A percentile compares a stretch with the other conserved stretches of the same genome.
phyloP scores from a whole-genome alignment of 2,888 invertebrate genomes.

The Tachina fera region DNA sequence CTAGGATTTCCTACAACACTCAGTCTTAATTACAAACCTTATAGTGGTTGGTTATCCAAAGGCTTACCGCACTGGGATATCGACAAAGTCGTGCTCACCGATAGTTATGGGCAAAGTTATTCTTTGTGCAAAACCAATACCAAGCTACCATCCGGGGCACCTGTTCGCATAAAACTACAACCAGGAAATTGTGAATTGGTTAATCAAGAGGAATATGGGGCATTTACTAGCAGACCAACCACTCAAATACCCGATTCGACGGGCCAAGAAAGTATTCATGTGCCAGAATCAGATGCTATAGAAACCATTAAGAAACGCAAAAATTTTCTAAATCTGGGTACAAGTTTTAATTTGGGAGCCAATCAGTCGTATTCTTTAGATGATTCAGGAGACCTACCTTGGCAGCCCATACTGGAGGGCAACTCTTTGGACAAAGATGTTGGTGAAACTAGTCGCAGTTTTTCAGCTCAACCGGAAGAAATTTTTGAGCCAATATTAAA shows the following conservation, averaged over 20 bases:
- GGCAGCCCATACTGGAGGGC: conserved; percentile 84
- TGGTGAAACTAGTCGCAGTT: conserved; percentile 80
- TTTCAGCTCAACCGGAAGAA: conserved; percentile 77
- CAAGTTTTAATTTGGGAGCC: conserved; percentile 79
- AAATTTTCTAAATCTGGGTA: conserved; percentile 82
- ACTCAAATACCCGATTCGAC: conserved; percentile 76
- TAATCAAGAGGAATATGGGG: conserved; percentile 81
- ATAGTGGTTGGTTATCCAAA: conserved; percentile 95
- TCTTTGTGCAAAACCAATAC: conserved; percentile 91
- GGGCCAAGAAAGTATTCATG: conserved; percentile 75
- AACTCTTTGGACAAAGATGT: conserved; percentile 83
- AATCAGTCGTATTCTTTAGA: conserved; percentile 78
- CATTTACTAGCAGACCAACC: conserved; percentile 75
- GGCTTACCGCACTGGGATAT: conserved; percentile 91
- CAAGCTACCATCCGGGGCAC: conserved; percentile 88
- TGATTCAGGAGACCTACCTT: conserved; percentile 82
- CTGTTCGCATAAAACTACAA: conserved; percentile 89
- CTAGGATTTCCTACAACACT: conserved; percentile 89
- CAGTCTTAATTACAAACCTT: conserved; percentile 92
- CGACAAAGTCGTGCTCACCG: conserved; percentile 91
- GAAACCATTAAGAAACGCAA: conserved; percentile 81
- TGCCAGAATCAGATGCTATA: conserved; percentile 76
- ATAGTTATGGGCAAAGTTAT: conserved; percentile 92
- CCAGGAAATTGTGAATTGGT: conserved; percentile 91
- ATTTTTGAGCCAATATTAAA: conserved; percentile 85